phyloP scores from a whole-genome alignment of 2,797 vertebrate species.

The Falco columbarius region DNA sequence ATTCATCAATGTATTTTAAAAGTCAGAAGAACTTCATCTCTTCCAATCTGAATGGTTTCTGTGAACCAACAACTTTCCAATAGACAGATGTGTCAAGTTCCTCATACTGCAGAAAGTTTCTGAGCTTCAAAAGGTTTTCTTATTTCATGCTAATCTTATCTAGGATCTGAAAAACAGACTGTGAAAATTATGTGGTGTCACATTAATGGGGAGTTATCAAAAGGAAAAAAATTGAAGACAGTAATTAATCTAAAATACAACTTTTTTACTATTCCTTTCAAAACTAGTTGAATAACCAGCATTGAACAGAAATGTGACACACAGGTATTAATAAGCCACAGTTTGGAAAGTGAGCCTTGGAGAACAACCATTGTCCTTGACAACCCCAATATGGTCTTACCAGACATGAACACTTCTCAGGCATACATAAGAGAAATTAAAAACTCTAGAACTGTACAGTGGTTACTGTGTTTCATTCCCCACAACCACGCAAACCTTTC shows the following conservation, averaged over 20 bases:
- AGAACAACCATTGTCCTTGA: not conserved
- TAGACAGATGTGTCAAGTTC: not conserved
- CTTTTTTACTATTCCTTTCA: not conserved
- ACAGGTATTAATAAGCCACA: not conserved
- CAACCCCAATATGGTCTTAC: not conserved
- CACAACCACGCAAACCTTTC: not conserved
- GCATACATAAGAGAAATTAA: not conserved
- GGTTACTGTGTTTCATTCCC: not conserved
- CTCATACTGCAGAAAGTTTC: not conserved
- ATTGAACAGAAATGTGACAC: not conserved
- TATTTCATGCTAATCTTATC: not conserved
- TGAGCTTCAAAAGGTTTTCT: not conserved
- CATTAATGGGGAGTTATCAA: not conserved
- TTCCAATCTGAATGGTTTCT: not conserved
- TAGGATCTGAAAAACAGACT: not conserved
- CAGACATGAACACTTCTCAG: not conserved
- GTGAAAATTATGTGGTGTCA: not conserved
- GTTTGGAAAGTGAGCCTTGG: not conserved
- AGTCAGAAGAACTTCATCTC: not conserved
- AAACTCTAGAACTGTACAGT: not conserved
- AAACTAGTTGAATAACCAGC: not conserved
- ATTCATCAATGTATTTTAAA: not conserved
- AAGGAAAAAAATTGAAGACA: not conserved
- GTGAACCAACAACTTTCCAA: not conserved
- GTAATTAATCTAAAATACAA: not conserved